These are phyloP conservation scores for Lethenteron reissneri DNA, from an alignment of 2,113 vertebrate genomes.

Conservation along the genomic window DNA sequence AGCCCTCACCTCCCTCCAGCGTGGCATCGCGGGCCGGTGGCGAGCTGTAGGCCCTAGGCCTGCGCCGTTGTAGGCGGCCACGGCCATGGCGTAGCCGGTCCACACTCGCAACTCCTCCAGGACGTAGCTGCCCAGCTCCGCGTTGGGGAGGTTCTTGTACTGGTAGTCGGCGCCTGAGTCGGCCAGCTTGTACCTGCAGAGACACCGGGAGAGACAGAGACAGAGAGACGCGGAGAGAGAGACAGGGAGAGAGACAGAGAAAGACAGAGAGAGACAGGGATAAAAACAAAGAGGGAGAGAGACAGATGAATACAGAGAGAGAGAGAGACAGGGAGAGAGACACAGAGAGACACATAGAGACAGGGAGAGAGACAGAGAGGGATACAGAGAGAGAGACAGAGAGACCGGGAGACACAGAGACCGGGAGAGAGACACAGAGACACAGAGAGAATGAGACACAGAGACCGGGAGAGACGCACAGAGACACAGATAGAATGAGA, in stretches of 20 bases:
- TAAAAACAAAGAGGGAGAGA: not conserved
- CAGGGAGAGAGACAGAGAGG: not conserved
- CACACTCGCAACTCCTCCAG: not conserved
- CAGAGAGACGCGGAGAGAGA: not conserved
- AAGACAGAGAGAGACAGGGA: not conserved
- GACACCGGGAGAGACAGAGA: not conserved
- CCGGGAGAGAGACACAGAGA: too few species aligned
- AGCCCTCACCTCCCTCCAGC: not conserved
- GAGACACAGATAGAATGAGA: too few species aligned
- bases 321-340: constrained; percentile 4
- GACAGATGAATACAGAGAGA: not conserved
- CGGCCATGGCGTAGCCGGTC: not conserved
- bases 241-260: not conserved
- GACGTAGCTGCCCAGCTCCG: not conserved
- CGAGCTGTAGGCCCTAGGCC: constrained; percentile 1
- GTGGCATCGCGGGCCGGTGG: not conserved
- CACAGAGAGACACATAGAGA: not conserved
- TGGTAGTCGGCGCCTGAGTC: not conserved
- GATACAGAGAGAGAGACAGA: not conserved
- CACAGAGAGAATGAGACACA: too few species aligned
- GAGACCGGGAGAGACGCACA: too few species aligned
- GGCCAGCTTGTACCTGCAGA: not conserved
- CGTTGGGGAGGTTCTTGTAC: not conserved
- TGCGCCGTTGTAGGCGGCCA: not conserved
- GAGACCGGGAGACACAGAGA: not conserved